Conservation (phyloP, 2,888 invertebrate species). For the Willowsia nigromaculata region DNA sequence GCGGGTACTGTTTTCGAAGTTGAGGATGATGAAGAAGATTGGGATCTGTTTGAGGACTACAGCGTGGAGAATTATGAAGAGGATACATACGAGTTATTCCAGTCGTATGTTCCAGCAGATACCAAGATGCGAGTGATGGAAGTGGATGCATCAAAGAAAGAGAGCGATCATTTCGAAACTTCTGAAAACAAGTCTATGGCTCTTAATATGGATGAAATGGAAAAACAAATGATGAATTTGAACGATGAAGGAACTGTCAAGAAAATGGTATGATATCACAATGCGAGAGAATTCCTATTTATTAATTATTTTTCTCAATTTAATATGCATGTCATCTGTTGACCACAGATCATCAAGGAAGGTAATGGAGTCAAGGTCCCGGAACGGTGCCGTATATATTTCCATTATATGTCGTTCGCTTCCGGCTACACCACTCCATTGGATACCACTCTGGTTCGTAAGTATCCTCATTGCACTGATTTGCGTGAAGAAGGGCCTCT, state of each 20-base stretch:
- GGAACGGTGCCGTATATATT: conserved; percentile 60
- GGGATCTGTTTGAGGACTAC: background rate
- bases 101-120: background rate
- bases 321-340: background rate
- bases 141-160: background rate
- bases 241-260: background rate
- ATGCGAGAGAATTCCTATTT: background rate
- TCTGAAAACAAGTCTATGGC: too few species aligned
- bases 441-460: conserved; percentile 83
- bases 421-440: conserved; percentile 87
- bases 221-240: background rate
- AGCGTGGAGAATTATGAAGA: background rate
- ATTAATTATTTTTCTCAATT: background rate
- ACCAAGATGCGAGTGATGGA: background rate
- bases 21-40: background rate
- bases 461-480: background rate
- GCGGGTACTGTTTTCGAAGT: background rate
- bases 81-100: background rate
- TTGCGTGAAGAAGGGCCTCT: background rate
- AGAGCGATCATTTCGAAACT: too few species aligned
- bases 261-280: background rate
- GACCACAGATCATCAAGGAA: background rate
- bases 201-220: background rate
- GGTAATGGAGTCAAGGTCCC: conserved; percentile 7
- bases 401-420: conserved; percentile 87